These are phyloP conservation scores for Drosophila hydei DNA, from an alignment of 1,140 invertebrate species.

Conservation along the genomic window DNA sequence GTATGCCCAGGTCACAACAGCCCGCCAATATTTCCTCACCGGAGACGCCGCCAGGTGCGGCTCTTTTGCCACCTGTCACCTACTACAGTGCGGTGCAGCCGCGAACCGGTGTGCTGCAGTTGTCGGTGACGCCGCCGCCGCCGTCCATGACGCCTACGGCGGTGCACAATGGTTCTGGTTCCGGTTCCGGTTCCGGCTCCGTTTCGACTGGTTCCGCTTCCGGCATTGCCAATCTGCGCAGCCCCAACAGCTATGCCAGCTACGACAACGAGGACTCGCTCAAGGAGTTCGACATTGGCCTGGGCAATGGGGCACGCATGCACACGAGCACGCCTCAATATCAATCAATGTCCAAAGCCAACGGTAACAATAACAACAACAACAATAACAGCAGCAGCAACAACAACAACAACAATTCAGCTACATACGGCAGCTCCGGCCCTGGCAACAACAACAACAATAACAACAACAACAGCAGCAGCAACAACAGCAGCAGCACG, in stretches of 20 bases:
- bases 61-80: conserved; percentile 37
- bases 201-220: conserved; percentile 16
- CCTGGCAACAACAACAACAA: conserved; percentile 20
- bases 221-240: conserved; percentile 54
- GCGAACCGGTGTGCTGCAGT: conserved; percentile 46
- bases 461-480: conserved; percentile 14
- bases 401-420: conserved; percentile 39
- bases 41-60: conserved; percentile 45
- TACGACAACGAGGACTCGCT: conserved; percentile 81
- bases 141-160: conserved; percentile 55
- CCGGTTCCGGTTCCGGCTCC: conserved; percentile 25
- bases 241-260: conserved; percentile 76
- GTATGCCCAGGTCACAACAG: conserved; percentile 39
- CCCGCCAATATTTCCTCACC: conserved; percentile 54
- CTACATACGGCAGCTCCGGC: conserved; percentile 11
- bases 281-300: conserved; percentile 76
- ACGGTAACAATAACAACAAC: conserved; percentile 29
- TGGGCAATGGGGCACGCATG: conserved; percentile 35
- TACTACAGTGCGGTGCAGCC: conserved; percentile 48
- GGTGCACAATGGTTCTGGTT: conserved; percentile 42
- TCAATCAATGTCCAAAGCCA: conserved; percentile 42
- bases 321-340: conserved; percentile 73
- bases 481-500: conserved; percentile 45
- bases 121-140: conserved; percentile 64
- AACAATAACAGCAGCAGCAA: conserved; percentile 9